Base-by-base conservation (phyloP, 2,797 vertebrate species). In the Tiaroga cobitis region DNA sequence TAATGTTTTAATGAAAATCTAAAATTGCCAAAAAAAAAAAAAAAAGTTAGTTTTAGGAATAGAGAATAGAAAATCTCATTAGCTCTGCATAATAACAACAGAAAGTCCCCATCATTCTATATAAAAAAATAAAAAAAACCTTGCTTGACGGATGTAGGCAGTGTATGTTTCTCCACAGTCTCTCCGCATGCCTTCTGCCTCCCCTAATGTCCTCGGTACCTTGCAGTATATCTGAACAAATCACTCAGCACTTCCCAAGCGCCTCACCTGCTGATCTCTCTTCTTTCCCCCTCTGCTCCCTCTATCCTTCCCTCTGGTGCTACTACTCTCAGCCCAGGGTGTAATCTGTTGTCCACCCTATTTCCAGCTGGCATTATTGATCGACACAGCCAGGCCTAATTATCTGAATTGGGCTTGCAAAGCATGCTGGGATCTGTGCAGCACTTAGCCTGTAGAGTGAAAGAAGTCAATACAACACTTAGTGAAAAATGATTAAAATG, bases 271-370 rank as follows among this genome's bases (percentile, higher is more conserved):
- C 89, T 78, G 90, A 87, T 81, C 51, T 82, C 82, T 68, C 78
- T 68, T 73, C 72, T 85, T 84, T 79, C 59, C 72, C 68, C 82
- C 39, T 21, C 79, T 54, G 67, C 46, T 73, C 61, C 51, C 29
- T 56, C 85, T 86, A 83, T 82, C 85, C 84, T 77, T 81, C 87
- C 89, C 91, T 89, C 89, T 41, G 41, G n/a, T 91, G 91, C 89
- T 87, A 86, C 89, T 85, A 82, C 89, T 91, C 91, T 89, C 89
- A 89, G 94, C 92, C 92, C 75, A 86, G 93, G 94, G 94, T 93
- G 93, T 92, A 94, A 94, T 95, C 93, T 94, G 92, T 91, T 92
- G 93, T 95, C 92, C 91, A 86, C 90, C 85, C 87, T 85, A 89
- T 90, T 90, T 92, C 88, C 90, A 88, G 81, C 84, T 89, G 88